These are phyloP conservation scores for Forbesichthys papilliferus DNA, from an alignment of 2,113 vertebrate species.

Conservation along the genomic window DNA sequence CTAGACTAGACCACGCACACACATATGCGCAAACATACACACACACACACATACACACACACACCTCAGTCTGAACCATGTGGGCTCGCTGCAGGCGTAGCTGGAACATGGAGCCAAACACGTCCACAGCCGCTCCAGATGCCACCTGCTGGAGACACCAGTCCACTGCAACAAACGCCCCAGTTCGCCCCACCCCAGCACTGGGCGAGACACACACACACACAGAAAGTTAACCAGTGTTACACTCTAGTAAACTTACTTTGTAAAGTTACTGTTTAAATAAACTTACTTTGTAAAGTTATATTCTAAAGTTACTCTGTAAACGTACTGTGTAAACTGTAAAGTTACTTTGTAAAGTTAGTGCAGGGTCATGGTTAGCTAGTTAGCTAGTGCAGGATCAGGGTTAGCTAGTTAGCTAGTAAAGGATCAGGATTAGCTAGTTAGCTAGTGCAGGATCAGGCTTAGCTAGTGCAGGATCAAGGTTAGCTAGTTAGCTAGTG, in stretches of 20 bases:
- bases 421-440: too few species aligned
- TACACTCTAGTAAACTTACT: too few species aligned
- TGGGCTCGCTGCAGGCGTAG: slow-evolving; percentile 90
- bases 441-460: too few species aligned
- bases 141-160: slow-evolving; percentile 91
- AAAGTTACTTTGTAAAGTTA: too few species aligned
- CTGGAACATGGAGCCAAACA: slow-evolving; percentile 90
- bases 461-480: too few species aligned
- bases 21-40: neutral
- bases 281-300: too few species aligned
- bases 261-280: too few species aligned
- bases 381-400: too few species aligned
- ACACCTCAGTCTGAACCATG: slow-evolving; percentile 96
- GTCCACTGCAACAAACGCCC: slow-evolving; percentile 93
- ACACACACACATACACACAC: neutral
- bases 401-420: neutral
- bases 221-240: neutral
- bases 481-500: too few species aligned
- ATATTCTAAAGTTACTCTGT: too few species aligned
- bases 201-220: slow-evolving; percentile 44
- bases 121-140: slow-evolving; percentile 85
- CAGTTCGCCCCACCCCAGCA: slow-evolving; percentile 94
- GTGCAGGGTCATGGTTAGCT: too few species aligned
- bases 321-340: too few species aligned
- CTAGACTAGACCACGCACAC: neutral